These are phyloP conservation scores for Pithys albifrons DNA, from an alignment of 2,113 vertebrate species.

Conservation along the genomic window DNA sequence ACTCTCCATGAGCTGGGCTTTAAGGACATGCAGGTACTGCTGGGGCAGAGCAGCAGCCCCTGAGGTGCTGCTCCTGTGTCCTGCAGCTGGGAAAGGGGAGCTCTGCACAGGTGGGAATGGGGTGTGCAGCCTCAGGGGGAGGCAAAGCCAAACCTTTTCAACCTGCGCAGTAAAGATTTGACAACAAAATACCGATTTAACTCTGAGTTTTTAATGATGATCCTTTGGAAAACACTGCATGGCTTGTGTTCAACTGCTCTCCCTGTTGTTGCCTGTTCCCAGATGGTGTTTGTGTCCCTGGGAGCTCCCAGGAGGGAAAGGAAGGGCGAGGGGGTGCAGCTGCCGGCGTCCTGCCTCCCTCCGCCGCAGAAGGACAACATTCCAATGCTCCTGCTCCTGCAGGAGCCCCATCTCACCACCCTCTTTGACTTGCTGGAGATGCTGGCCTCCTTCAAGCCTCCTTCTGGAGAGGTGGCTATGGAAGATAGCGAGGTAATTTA, in stretches of 20 bases:
- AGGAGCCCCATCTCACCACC: conserved; percentile 97
- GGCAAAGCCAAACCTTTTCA: not conserved
- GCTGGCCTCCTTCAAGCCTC: conserved; percentile 97
- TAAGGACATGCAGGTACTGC: conserved; percentile 97
- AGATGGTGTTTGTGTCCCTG: conserved; percentile 99
- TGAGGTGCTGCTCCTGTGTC: not conserved
- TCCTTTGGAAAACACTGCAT: not conserved
- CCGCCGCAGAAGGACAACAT: conserved; percentile 98
- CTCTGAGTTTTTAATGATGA: not conserved
- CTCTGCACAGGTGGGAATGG: too few species aligned
- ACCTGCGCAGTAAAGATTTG: not conserved
- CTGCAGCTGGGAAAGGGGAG: not conserved
- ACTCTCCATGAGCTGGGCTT: conserved; percentile 96
- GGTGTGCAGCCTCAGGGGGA: not conserved
- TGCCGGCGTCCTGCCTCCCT: conserved; percentile 96
- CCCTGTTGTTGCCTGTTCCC: not conserved
- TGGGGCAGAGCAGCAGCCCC: not conserved
- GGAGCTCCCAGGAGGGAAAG: conserved; percentile 94
- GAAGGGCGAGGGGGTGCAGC: conserved; percentile 95
- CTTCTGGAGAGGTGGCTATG: conserved; percentile 81
- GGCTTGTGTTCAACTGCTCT: not conserved
- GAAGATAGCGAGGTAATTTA: conserved; percentile 87
- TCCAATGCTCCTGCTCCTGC: conserved; percentile 96
- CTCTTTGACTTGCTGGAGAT: conserved; percentile 97
- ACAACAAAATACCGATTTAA: not conserved